These are phyloP conservation scores for Pyrgus malvae DNA, from an alignment of 2,888 invertebrate species.

Conservation along the genomic window DNA sequence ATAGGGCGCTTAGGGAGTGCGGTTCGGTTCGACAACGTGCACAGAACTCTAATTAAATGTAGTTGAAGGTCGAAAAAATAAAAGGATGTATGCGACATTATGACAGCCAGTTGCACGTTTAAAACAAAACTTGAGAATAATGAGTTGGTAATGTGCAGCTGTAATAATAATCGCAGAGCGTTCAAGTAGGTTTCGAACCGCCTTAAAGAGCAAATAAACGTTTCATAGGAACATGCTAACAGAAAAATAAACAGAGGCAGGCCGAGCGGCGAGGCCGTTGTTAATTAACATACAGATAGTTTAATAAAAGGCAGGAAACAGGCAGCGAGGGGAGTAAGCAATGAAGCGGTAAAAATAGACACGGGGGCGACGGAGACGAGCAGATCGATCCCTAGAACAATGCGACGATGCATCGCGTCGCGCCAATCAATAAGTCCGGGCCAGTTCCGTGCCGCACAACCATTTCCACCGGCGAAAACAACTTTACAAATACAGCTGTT, in stretches of 20 bases:
- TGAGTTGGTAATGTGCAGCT: constrained; percentile 41
- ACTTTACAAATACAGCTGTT: constrained; percentile 4
- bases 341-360: constrained; percentile 82
- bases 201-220: constrained; percentile 55
- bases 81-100: constrained; percentile 52
- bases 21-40: constrained; percentile 68
- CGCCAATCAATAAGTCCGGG: constrained; percentile 67
- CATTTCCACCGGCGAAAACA: constrained; percentile 7
- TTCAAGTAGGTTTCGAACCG: constrained; percentile 37
- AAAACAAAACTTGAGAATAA: constrained; percentile 37
- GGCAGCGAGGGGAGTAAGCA: constrained; percentile 77
- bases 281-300: constrained; percentile 82
- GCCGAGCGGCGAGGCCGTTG: constrained; percentile 66
- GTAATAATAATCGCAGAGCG: constrained; percentile 35
- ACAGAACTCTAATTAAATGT: constrained; percentile 74
- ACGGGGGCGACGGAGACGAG: constrained; percentile 68
- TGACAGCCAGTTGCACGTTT: constrained; percentile 36
- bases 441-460: constrained; percentile 1
- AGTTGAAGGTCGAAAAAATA: constrained; percentile 73
- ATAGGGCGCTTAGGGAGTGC: constrained; percentile 56
- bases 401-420: constrained; percentile 61
- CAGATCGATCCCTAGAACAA: constrained; percentile 72
- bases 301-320: constrained; percentile 81
- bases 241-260: constrained; percentile 71
- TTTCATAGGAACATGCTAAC: constrained; percentile 62